These are phyloP conservation scores for Dinomys branickii DNA, from an alignment of 2,113 vertebrate genomes.

Conservation along the genomic window DNA sequence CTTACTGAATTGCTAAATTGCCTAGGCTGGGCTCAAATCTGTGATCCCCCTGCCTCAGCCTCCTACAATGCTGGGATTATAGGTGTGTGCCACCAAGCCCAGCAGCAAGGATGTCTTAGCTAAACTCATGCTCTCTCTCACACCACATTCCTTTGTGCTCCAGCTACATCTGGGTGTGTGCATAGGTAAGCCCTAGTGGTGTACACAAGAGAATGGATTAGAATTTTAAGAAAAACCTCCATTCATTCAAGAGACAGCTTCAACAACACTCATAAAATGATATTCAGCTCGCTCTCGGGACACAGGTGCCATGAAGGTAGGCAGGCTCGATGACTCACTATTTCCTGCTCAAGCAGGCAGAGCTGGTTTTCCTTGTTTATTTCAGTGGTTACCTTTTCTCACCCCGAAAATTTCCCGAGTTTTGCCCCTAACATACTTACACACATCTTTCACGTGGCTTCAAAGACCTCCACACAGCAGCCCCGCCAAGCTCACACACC, in stretches of 20 bases:
- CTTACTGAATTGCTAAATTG: neutral
- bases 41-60: neutral
- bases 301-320: constrained; percentile 55
- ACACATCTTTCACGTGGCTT: neutral
- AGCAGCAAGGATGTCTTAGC: neutral
- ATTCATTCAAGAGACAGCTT: constrained; percentile 46
- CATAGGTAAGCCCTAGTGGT: neutral
- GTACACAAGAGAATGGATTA: constrained; percentile 45
- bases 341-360: constrained; percentile 55
- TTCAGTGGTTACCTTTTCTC: constrained; percentile 36
- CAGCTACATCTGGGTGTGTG: neutral
- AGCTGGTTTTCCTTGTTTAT: constrained; percentile 61
- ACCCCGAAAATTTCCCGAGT: neutral
- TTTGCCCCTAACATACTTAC: neutral
- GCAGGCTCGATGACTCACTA: constrained; percentile 18
- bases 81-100: neutral
- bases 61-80: neutral
- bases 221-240: constrained; percentile 15
- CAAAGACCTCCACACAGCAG: neutral
- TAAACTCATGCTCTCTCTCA: neutral
- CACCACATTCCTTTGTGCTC: neutral
- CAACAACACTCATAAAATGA: neutral
- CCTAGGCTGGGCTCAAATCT: neutral
- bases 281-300: neutral
- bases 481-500: neutral